These are phyloP conservation scores for Drosophila barbarae DNA, from an alignment of 2,888 invertebrate species.

Conservation along the genomic window DNA sequence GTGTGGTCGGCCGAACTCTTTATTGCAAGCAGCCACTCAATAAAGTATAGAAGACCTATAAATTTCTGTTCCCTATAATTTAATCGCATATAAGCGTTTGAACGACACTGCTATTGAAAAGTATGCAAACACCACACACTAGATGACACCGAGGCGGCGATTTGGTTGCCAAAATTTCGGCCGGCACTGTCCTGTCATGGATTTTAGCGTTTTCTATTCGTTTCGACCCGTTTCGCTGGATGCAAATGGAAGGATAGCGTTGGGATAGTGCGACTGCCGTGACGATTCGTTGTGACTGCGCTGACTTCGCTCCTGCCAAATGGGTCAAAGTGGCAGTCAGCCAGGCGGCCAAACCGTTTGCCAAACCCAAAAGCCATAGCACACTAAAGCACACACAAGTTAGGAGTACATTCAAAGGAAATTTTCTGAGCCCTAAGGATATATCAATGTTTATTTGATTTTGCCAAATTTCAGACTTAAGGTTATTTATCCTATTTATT, in stretches of 20 bases:
- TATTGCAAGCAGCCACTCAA: conserved; percentile 53
- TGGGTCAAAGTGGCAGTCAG: conserved; percentile 75
- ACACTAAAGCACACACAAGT: conserved; percentile 19
- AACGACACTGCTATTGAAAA: conserved; percentile 1
- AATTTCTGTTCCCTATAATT: conserved; percentile 27
- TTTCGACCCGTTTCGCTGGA: conserved; percentile 36
- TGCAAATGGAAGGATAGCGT: conserved; percentile 35
- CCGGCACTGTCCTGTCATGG: conserved; percentile 26
- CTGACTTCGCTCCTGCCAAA: conserved; percentile 66
- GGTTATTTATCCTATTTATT: background rate
- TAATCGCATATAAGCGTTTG: conserved; percentile 24
- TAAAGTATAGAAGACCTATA: conserved; percentile 61
- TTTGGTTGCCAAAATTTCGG: conserved; percentile 1
- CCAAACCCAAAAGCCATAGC: conserved; percentile 54
- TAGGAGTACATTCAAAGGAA: conserved; percentile 23
- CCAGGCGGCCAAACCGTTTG: conserved; percentile 67
- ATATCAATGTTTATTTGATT: too few relatives aligned
- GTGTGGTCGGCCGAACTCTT: conserved; percentile 45
- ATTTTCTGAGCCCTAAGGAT: too few relatives aligned
- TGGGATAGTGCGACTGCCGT: conserved; percentile 46
- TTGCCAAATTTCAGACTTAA: too few relatives aligned
- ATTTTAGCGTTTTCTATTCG: conserved; percentile 37
- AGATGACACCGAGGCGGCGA: background rate
- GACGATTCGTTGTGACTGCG: conserved; percentile 50
- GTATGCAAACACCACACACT: conserved; percentile 8